phyloP scores from a whole-genome alignment of 1,140 invertebrate species.

The Drosophila neocordata region DNA sequence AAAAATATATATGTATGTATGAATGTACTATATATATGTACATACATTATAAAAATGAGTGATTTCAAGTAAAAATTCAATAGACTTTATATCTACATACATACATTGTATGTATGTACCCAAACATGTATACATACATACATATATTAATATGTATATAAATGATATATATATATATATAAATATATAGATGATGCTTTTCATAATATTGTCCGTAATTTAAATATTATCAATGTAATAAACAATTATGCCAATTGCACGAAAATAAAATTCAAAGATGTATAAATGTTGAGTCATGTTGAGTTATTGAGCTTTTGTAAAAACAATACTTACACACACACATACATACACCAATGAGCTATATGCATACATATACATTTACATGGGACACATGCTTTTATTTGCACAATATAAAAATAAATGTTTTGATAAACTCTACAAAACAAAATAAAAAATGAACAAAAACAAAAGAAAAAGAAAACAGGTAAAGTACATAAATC shows the following conservation, averaged over 20 bases:
- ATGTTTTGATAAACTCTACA: no score
- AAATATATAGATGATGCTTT: not conserved
- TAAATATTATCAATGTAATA: not conserved
- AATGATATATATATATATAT: no score
- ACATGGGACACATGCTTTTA: no score
- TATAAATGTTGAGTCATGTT: conserved; percentile 14
- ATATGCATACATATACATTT: conserved; percentile 13
- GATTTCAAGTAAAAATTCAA: not conserved
- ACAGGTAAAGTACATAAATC: conserved; percentile 40
- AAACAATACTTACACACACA: conserved; percentile 11
- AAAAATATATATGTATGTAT: not conserved
- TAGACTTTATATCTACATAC: not conserved
- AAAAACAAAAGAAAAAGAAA: not conserved
- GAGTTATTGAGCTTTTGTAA: conserved; percentile 14
- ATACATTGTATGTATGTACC: not conserved
- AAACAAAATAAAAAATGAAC: conserved; percentile 7
- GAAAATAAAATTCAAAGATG: conserved; percentile 6
- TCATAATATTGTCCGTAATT: conserved; percentile 2
- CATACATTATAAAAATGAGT: no score
- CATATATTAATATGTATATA: not conserved
- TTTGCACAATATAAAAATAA: no score
- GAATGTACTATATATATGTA: no score
- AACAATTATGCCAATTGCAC: conserved; percentile 8
- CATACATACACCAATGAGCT: not conserved
- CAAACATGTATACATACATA: not conserved